Evolutionary conservation across 2,797 vertebrate species (phyloP), one percentile per base, ranked within the genome.

Genomic region (Myripristis murdjan): DNA sequence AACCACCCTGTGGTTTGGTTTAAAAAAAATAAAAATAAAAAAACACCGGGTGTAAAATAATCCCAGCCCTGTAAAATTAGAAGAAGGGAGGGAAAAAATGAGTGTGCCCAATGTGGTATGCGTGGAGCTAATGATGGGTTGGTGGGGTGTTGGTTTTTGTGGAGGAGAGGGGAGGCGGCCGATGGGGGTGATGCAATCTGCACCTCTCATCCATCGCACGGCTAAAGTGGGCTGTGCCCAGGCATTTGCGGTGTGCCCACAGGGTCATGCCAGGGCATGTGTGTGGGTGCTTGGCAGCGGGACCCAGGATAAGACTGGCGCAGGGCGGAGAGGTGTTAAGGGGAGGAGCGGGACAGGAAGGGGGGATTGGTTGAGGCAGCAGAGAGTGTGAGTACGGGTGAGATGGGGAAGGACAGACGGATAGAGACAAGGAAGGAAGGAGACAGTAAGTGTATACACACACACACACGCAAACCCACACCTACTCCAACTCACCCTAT

Each of bases 401-500:
- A n/a, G n/a, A n/a, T 70, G 72, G 49, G 20, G 46, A 64, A 39
- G 73, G 82, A 89, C 75, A 75, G 65, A 81, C 47, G 59, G 72
- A 77, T 37, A 3, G 20, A 62, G 53, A 53, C 71, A 62, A 63
- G 39, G 71, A 75, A 70, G 52, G 55, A 75, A 64, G 33, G 33
- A 68, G 16, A 22, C 37, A 15, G 51, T 23, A 48, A 33, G 43
- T 44, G 41, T 69, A 78, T 64, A 78, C 63, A 77, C 75, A 84
- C 54, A 46, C 26, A 47, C 66, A 23, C 70, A 24, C 51, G 65
- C 54, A 78, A 28, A 44, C 57, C 35, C 75, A 83, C 76, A 84
- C 81, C 78, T 83, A 84, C 87, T 89, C 80, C 74, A 76, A 84
- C 82, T 86, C 73, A 86, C 85, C 85, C 89, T 90, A 84, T 92